These are phyloP conservation scores for Stichopus horrens DNA, from an alignment of 53 echinoderm and acorn worm species.

Conservation along the genomic window DNA sequence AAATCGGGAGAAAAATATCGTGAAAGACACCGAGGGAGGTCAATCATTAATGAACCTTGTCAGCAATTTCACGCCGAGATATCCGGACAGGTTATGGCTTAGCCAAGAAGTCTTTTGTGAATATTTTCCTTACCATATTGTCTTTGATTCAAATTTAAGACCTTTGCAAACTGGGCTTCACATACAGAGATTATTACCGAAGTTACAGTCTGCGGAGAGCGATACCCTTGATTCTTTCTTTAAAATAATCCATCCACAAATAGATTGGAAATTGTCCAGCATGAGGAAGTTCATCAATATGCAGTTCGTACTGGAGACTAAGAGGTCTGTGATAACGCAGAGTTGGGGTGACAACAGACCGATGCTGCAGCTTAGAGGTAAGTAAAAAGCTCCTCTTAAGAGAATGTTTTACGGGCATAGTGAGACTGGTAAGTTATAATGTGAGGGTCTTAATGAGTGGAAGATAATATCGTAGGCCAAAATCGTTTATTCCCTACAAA, in stretches of 20 bases:
- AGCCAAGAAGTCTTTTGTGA: constrained; percentile 90
- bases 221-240: constrained; percentile 76
- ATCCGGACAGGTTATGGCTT: constrained; percentile 94
- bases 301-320: constrained; percentile 96
- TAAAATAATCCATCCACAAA: constrained; percentile 90
- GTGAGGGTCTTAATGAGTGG: no score
- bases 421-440: no score
- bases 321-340: constrained; percentile 67
- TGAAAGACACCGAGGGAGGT: neutral
- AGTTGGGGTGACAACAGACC: constrained; percentile 81
- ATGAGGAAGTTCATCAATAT: constrained; percentile 94
- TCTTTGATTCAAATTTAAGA: constrained; percentile 77
- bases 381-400: neutral
- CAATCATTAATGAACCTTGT: constrained; percentile 31
- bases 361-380: constrained; percentile 93
- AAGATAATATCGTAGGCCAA: no score
- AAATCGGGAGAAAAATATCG: constrained; percentile 20
- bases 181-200: constrained; percentile 88
- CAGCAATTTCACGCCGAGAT: constrained; percentile 66
- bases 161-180: constrained; percentile 87
- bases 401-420: neutral
- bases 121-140: constrained; percentile 93
- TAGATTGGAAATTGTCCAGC: constrained; percentile 85
- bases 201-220: constrained; percentile 66
- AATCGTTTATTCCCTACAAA: no score